Evolutionary conservation across 2,113 vertebrate species (phyloP), one percentile per base, ranked within the genome.

Genomic region (Arizona elegans): DNA sequence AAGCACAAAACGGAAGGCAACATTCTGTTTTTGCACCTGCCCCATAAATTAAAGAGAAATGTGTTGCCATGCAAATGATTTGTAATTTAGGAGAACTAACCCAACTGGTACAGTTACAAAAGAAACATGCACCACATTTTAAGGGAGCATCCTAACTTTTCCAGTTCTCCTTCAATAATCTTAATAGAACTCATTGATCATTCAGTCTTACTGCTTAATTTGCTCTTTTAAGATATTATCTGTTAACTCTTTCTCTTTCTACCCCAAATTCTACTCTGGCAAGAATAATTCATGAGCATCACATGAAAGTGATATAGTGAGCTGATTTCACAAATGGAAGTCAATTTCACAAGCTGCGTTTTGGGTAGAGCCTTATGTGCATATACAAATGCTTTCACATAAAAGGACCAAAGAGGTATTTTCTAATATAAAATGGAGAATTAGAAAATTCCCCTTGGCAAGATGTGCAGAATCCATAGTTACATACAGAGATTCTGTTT

Each of bases 31-130:
- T 56, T 86, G 94, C 92, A 95, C 91, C 93, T 90, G 19, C 88
- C 94, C 87, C 91, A 56, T 95, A 96, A 97, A 94, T 96, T 96
- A 95, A 81, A 1, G 43, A 92, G 92, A 95, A 97, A 96, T 91
- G 96, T 95, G 9, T 95, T 96, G 94, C 95, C 93, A 92, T 90
- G 91, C 87, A 95, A 95, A 92, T 93, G 91, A 93, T 92, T 95
- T 95, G 93, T 94, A 94, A 50, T 95, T 95, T 96, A 95, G 94
- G 92, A 90, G 89, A 87, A 93, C 62, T 91, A 94, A 95, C 91
- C 88, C 33, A 86, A 94, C 94, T 87, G 7, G 26, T 0, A 87
- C 93, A 92, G 91, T 93, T 87, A 15, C 17, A 58, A 89, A 90
- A 88, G 95, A 94, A 86, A 56, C 62, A 33, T 70, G 94, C 70